A percentile compares a stretch with the other conserved stretches of the same genome.
Evolutionary conservation across 2,797 vertebrate species (phyloP).

Genomic region (Botia kubotai): DNA sequence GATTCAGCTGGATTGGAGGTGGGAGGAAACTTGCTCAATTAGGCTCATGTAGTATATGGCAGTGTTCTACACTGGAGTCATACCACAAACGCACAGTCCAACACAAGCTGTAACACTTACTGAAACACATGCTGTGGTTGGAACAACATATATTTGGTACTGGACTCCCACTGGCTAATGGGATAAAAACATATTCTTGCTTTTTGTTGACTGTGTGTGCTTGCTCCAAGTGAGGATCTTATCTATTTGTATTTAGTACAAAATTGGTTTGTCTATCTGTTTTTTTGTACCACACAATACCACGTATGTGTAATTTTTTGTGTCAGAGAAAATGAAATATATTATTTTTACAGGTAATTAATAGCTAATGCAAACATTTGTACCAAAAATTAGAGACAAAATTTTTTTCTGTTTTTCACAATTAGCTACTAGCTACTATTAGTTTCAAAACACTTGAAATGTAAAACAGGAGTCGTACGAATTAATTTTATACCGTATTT

Average conservation of each 20-base stretch:
- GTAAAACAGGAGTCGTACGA: too few species aligned
- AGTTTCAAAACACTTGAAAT: too few species aligned
- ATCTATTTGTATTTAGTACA: neutral
- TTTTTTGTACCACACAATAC: neutral
- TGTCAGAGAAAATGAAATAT: neutral
- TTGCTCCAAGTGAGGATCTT: neutral
- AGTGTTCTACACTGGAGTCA: conserved; percentile 57
- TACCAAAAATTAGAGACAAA: too few species aligned
- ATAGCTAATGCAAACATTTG: too few species aligned
- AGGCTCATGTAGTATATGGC: conserved; percentile 47
- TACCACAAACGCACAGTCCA: conserved; percentile 61
- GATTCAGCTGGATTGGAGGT: conserved; percentile 32
- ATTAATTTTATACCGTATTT: too few species aligned
- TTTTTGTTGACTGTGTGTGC: neutral
- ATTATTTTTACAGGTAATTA: too few species aligned
- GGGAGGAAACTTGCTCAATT: conserved; percentile 51
- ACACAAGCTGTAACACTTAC: conserved; percentile 63
- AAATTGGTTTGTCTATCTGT: neutral
- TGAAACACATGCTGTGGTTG: conserved; percentile 43
- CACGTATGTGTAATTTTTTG: neutral
- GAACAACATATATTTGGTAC: conserved; percentile 5
- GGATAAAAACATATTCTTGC: neutral
- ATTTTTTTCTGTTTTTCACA: too few species aligned
- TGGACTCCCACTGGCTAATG: conserved; percentile 9
- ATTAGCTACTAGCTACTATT: too few species aligned